These are phyloP conservation scores for Enteromius unitaeniatus DNA, from an alignment of 2,797 vertebrate genomes.

Conservation along the genomic window DNA sequence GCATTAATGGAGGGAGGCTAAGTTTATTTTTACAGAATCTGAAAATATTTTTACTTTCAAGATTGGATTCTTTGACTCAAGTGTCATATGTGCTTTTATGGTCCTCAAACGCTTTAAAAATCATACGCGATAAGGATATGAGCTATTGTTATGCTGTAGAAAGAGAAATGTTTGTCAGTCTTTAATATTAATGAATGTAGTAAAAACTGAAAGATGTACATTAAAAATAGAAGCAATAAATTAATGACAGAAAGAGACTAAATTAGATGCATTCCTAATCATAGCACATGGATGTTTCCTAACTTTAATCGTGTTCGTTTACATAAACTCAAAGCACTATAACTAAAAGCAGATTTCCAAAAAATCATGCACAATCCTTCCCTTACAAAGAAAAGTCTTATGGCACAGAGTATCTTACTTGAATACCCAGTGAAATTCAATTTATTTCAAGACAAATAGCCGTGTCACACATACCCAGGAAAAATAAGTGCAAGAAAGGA, in stretches of 20 bases:
- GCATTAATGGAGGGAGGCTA: neutral
- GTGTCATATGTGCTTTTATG: conserved; percentile 21
- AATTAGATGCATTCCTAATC: conserved; percentile 24
- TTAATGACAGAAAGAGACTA: neutral
- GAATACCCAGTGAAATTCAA: conserved; percentile 15
- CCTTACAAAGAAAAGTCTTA: conserved; percentile 10
- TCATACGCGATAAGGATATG: conserved; percentile 36
- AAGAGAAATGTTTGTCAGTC: conserved; percentile 35
- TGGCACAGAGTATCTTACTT: neutral
- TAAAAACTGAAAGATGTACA: conserved; percentile 26
- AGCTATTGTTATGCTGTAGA: conserved; percentile 42
- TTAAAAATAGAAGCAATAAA: conserved; percentile 49
- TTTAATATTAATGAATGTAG: conserved; percentile 45
- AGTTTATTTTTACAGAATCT: conserved; percentile 44
- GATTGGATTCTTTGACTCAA: neutral
- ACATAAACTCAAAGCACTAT: conserved; percentile 33
- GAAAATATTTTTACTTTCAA: conserved; percentile 11
- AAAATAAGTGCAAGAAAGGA: neutral
- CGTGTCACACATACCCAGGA: neutral
- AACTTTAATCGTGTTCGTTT: conserved; percentile 5
- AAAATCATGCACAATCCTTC: neutral
- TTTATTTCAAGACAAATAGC: conserved; percentile 10
- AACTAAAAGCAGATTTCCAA: neutral
- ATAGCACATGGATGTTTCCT: neutral
- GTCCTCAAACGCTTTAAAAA: conserved; percentile 52